phyloP scores from a whole-genome alignment of 2,113 vertebrate genomes.

The Rynchops niger region DNA sequence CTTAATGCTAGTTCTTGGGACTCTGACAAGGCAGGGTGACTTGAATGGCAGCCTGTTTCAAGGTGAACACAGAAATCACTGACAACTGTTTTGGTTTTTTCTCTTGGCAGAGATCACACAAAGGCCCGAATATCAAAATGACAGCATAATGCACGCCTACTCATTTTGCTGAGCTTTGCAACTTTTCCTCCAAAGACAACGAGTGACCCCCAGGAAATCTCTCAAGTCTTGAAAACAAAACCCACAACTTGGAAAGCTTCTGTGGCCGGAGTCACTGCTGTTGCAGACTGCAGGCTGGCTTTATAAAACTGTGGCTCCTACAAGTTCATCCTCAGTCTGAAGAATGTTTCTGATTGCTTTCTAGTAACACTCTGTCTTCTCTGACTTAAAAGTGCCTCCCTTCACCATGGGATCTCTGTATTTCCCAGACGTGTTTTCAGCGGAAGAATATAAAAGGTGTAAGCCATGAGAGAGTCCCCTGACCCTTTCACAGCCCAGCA shows the following conservation, averaged over 20 bases:
- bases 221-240: not conserved
- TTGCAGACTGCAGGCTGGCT: not conserved
- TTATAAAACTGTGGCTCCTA: not conserved
- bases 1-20: not conserved
- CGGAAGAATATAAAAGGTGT: not conserved
- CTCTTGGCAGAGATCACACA: not conserved
- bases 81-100: not conserved
- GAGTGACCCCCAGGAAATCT: not conserved
- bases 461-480: rapidly evolving
- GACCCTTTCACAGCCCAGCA: not conserved
- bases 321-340: not conserved
- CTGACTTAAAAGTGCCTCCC: not conserved
- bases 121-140: not conserved
- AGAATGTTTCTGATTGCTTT: not conserved
- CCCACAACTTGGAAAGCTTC: not conserved
- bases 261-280: not conserved
- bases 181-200: not conserved
- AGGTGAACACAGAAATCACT: not conserved
- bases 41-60: not conserved
- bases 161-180: not conserved
- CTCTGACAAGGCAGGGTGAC: not conserved
- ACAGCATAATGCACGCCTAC: rapidly evolving
- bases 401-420: not conserved
- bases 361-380: rapidly evolving
- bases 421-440: not conserved